Evolutionary conservation across 2,797 vertebrate species (phyloP).

Genomic region (Yasuhikotakia modesta): DNA sequence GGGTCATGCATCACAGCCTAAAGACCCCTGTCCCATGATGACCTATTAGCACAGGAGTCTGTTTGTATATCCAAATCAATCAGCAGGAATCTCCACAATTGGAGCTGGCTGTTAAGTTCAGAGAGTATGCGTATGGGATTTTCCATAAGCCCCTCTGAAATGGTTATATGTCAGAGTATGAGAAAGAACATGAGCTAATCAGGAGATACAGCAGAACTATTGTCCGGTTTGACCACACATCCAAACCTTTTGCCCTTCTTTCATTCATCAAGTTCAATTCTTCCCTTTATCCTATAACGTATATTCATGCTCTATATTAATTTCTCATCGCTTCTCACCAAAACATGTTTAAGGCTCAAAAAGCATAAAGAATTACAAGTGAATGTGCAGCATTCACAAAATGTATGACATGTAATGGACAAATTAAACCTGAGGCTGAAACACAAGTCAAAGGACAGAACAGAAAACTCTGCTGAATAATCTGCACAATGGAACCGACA

Average conservation of each 20-base stretch:
- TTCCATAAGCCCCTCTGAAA: conserved; percentile 27
- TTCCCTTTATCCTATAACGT: not conserved
- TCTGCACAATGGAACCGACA: not conserved
- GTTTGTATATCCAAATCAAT: conserved; percentile 30
- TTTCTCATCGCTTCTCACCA: not conserved
- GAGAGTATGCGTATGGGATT: not conserved
- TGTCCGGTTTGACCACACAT: not conserved
- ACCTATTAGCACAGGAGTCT: conserved; percentile 14
- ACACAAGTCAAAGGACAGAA: not conserved
- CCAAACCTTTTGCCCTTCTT: not conserved
- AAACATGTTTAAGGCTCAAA: not conserved
- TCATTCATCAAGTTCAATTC: not conserved
- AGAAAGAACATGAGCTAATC: not conserved
- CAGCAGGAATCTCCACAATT: conserved; percentile 1
- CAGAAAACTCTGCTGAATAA: not conserved
- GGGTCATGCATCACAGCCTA: not conserved
- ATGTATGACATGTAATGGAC: not conserved
- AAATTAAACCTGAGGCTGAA: not conserved
- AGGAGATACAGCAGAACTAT: conserved; percentile 5
- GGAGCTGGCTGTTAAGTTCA: not conserved
- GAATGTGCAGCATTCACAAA: not conserved
- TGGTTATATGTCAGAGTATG: conserved; percentile 14
- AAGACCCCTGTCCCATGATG: conserved; percentile 2
- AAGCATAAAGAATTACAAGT: not conserved
- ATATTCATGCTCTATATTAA: not conserved